Conservation (phyloP, 2,888 invertebrate species). For the Anthophora plumipes region DNA sequence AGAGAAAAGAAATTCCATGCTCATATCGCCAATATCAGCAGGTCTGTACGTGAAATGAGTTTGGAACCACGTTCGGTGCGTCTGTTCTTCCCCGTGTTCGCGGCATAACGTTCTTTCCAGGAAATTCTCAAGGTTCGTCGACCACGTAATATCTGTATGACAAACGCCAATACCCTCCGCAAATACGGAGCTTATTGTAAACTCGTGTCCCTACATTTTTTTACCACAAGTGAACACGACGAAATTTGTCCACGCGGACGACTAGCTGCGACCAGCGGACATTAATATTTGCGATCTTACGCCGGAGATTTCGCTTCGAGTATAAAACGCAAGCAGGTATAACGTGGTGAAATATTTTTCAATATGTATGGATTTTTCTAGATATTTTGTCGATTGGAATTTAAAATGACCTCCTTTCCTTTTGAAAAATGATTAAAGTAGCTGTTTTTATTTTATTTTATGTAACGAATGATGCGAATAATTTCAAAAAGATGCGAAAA, state of each 20-base stretch:
- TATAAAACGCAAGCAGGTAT: not conserved
- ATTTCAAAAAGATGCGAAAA: no score
- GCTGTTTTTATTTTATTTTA: no score
- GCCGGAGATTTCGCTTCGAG: not conserved
- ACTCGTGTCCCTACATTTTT: conserved; percentile 52
- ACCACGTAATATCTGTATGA: conserved; percentile 77
- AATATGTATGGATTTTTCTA: not conserved
- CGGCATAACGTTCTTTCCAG: conserved; percentile 65
- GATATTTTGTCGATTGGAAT: no score
- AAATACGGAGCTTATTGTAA: conserved; percentile 72
- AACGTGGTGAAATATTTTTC: not conserved
- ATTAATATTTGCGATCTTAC: conserved; percentile 21
- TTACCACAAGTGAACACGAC: conserved; percentile 9
- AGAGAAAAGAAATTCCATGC: conserved; percentile 9
- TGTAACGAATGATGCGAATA: no score
- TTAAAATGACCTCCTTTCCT: no score
- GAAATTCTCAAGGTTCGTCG: conserved; percentile 76
- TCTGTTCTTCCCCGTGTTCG: conserved; percentile 5
- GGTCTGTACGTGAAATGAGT: conserved; percentile 38
- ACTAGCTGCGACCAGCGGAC: not conserved
- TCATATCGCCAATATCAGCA: conserved; percentile 3
- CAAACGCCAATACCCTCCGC: conserved; percentile 77
- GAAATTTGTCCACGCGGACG: conserved; percentile 35
- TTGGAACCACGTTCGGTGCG: conserved; percentile 46
- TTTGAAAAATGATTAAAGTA: no score